A percentile compares a stretch with the other conserved stretches of the same genome.
Conservation (phyloP, 2,113 vertebrate genomes). For the Amazona guildingii region DNA sequence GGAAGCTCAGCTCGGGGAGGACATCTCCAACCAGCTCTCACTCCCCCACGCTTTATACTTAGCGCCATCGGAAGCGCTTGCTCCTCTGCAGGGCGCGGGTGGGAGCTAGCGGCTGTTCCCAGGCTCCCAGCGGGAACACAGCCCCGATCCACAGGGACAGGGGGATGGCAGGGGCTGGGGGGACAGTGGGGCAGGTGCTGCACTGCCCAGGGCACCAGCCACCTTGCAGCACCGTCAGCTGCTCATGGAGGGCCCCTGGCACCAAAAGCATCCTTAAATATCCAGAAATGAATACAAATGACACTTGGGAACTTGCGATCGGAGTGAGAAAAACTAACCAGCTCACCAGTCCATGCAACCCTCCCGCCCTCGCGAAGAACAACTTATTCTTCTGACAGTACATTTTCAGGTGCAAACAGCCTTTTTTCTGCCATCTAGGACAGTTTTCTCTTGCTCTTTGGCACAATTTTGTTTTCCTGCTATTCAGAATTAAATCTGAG, state of each 20-base stretch:
- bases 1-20: not conserved
- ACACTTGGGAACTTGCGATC: not conserved
- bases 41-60: slow-evolving; percentile 17
- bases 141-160: not conserved
- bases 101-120: not conserved
- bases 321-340: fast-evolving
- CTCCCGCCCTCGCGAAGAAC: not conserved
- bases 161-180: not conserved
- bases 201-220: not conserved
- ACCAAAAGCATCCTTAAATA: not conserved
- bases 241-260: not conserved
- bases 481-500: not conserved
- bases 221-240: fast-evolving
- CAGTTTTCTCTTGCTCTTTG: not conserved
- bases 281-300: not conserved
- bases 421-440: not conserved
- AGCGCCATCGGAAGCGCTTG: not conserved
- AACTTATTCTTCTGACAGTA: not conserved
- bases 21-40: not conserved
- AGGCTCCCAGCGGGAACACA: not conserved
- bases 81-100: not conserved
- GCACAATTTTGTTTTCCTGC: not conserved
- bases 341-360: not conserved
- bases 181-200: not conserved
- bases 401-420: not conserved